phyloP scores from a whole-genome alignment of 2,797 vertebrate species.

The Fundulus diaphanus region DNA sequence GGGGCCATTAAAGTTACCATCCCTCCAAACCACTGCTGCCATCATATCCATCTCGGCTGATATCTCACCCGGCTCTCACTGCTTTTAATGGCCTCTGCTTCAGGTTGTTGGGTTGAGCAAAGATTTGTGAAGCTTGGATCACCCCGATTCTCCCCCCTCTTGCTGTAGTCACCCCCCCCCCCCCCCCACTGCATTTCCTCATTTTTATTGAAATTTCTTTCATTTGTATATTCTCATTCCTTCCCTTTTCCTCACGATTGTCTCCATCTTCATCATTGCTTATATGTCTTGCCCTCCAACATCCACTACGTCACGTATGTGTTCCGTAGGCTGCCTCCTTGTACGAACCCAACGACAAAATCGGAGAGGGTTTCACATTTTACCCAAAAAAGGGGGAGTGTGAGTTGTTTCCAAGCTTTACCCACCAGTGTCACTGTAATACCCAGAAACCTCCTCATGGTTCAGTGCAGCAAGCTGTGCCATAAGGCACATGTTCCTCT shows the following conservation, averaged over 20 bases:
- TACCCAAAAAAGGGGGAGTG: slow-evolving; percentile 40
- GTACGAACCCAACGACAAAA: slow-evolving; percentile 53
- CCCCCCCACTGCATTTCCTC: slow-evolving; percentile 47
- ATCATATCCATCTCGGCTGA: slow-evolving; percentile 80
- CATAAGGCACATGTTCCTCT: slow-evolving; percentile 79
- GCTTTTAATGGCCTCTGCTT: slow-evolving; percentile 83
- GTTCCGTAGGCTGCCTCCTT: slow-evolving; percentile 59
- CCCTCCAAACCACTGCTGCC: slow-evolving; percentile 83
- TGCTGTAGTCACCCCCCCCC: slow-evolving; percentile 5
- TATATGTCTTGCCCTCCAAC: slow-evolving; percentile 7
- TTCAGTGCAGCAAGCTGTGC: slow-evolving; percentile 73
- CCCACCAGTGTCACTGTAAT: slow-evolving; percentile 78
- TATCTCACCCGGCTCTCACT: slow-evolving; percentile 68
- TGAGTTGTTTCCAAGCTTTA: slow-evolving; percentile 77
- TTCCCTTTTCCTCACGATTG: slow-evolving; percentile 14
- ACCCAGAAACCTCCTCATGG: slow-evolving; percentile 71
- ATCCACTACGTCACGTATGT: slow-evolving; percentile 63
- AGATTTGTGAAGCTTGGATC: slow-evolving; percentile 77
- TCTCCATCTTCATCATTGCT: neutral
- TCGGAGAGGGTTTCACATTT: slow-evolving; percentile 56
- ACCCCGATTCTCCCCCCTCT: slow-evolving; percentile 28
- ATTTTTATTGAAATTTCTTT: slow-evolving; percentile 54
- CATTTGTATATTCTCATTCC: slow-evolving; percentile 23
- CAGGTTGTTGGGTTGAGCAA: slow-evolving; percentile 81
- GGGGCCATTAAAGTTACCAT: slow-evolving; percentile 86